These are phyloP conservation scores for Picus viridis DNA, from an alignment of 2,797 vertebrate genomes.

Conservation along the genomic window DNA sequence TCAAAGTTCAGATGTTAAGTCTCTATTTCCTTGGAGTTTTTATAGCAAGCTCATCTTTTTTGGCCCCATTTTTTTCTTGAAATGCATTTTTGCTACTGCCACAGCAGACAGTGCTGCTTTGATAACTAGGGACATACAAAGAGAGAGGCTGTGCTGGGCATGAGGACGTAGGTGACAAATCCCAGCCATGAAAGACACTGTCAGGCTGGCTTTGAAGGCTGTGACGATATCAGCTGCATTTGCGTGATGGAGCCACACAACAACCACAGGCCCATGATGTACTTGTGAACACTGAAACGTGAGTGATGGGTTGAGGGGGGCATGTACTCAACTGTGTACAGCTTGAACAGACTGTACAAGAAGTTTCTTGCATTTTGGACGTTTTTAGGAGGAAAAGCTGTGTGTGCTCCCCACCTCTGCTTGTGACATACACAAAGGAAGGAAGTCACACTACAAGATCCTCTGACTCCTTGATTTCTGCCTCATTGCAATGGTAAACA, in stretches of 20 bases:
- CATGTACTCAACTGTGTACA: fast-evolving
- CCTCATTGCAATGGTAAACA: not conserved
- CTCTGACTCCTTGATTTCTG: not conserved
- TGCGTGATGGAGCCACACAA: not conserved
- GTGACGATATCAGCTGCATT: fast-evolving
- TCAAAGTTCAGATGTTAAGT: not conserved
- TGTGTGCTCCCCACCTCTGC: fast-evolving
- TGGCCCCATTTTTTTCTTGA: not conserved
- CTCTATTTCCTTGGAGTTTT: not conserved
- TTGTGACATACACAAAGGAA: not conserved
- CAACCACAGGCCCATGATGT: fast-evolving
- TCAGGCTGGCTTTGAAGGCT: not conserved
- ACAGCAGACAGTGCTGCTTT: not conserved
- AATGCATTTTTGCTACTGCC: not conserved
- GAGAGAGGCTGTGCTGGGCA: not conserved
- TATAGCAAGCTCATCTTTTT: not conserved
- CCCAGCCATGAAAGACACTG: not conserved
- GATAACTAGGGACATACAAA: not conserved
- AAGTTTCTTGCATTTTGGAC: not conserved
- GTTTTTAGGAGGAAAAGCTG: not conserved
- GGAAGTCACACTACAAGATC: not conserved
- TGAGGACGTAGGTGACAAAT: not conserved
- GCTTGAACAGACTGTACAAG: not conserved
- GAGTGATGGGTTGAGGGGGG: fast-evolving
- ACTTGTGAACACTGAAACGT: fast-evolving